A percentile compares a stretch with the other conserved stretches of the same genome.
Evolutionary conservation across 2,888 invertebrate genomes (phyloP).

Genomic region (Tillus elongatus): DNA sequence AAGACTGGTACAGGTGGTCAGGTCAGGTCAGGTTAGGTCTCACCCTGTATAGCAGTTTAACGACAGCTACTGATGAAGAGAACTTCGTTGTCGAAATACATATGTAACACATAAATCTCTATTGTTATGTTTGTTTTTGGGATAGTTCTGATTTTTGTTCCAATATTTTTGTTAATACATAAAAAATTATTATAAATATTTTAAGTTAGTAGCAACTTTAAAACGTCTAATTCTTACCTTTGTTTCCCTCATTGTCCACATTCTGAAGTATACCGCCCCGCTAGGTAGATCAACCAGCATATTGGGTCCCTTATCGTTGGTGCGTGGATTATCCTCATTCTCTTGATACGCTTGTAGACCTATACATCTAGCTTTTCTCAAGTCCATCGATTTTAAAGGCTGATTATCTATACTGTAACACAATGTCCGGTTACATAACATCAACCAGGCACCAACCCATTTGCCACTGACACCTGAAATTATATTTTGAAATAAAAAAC

Average conservation of each 20-base stretch:
- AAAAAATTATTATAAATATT: too few relatives aligned
- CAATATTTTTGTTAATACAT: too few relatives aligned
- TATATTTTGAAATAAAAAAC: constrained; percentile 3
- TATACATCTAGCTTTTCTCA: constrained; percentile 71
- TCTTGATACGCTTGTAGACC: constrained; percentile 50
- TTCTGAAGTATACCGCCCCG: constrained; percentile 60
- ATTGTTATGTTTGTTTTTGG: too few relatives aligned
- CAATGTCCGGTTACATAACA: constrained; percentile 58
- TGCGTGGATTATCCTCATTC: constrained; percentile 44
- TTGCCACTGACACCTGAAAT: constrained; percentile 57
- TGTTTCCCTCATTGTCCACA: constrained; percentile 61
- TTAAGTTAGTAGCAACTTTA: too few relatives aligned
- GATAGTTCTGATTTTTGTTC: too few relatives aligned
- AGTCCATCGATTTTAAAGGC: constrained; percentile 56
- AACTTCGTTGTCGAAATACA: too few relatives aligned
- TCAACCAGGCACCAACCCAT: constrained; percentile 76
- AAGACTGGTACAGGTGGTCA: too few relatives aligned
- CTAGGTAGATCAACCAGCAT: constrained; percentile 61
- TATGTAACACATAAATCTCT: too few relatives aligned
- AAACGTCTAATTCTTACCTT: constrained; percentile 47
- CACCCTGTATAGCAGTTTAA: too few relatives aligned
- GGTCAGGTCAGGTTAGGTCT: too few relatives aligned
- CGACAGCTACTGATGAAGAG: too few relatives aligned
- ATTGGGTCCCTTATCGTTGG: constrained; percentile 52
- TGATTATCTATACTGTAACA: constrained; percentile 50